Conservation (phyloP, 2,113 vertebrate genomes). For the Bolborhynchus lineola region DNA sequence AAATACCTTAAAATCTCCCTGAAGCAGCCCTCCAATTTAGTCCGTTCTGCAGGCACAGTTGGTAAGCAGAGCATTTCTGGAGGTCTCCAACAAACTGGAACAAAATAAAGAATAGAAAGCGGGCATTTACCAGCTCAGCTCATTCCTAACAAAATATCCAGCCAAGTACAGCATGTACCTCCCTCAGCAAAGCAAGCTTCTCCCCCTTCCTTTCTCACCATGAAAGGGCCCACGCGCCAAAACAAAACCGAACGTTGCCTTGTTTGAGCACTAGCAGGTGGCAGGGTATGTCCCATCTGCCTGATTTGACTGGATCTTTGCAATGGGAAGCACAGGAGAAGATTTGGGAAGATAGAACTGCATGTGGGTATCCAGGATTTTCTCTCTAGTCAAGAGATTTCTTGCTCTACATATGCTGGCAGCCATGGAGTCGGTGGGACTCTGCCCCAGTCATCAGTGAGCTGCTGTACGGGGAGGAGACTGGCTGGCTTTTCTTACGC, state of each 20-base stretch:
- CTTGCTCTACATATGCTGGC: accelerated
- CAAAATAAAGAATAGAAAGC: background rate
- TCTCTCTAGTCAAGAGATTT: background rate
- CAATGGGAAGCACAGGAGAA: background rate
- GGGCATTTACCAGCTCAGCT: background rate
- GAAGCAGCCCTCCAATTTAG: background rate
- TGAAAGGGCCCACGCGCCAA: background rate
- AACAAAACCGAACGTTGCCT: background rate
- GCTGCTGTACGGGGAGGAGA: background rate
- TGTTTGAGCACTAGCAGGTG: background rate
- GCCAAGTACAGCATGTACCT: background rate
- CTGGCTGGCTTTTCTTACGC: background rate
- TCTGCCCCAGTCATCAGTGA: no score
- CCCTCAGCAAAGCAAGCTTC: background rate
- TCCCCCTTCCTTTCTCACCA: background rate
- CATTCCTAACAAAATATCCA: background rate
- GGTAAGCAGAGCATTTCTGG: background rate
- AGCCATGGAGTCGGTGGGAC: background rate
- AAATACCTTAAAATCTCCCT: background rate
- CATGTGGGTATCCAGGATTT: background rate
- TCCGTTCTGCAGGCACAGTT: background rate
- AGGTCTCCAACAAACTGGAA: background rate
- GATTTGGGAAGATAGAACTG: background rate
- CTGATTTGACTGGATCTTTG: background rate
- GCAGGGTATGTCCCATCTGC: background rate